A percentile compares a stretch with the other conserved stretches of the same genome.
Conservation (phyloP, 2,888 invertebrate genomes). For the Anticlea derivata region DNA sequence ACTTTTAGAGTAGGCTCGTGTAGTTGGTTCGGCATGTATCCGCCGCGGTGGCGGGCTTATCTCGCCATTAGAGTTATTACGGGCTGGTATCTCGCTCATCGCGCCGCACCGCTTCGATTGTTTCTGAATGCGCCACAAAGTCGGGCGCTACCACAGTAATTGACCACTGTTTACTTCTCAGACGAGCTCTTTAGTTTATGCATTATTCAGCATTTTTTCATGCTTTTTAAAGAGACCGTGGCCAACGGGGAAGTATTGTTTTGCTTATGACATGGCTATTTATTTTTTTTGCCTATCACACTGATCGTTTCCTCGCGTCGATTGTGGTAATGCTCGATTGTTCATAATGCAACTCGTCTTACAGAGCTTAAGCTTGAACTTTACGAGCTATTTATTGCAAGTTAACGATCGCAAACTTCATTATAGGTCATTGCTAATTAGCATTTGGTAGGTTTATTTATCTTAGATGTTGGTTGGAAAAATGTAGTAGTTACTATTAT, state of each 20-base stretch:
- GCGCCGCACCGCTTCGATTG: slow-evolving; percentile 82
- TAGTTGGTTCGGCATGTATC: slow-evolving; percentile 59
- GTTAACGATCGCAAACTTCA: slow-evolving; percentile 41
- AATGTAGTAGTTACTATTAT: too few relatives aligned
- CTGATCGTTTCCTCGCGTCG: slow-evolving; percentile 26
- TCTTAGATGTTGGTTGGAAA: slow-evolving; percentile 9
- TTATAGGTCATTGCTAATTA: slow-evolving; percentile 41
- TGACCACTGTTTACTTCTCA: slow-evolving; percentile 81
- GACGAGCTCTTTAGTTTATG: slow-evolving; percentile 74
- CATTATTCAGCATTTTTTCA: slow-evolving; percentile 62
- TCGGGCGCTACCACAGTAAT: slow-evolving; percentile 76
- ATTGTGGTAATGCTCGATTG: slow-evolving; percentile 38
- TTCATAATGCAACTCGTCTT: slow-evolving; percentile 44
- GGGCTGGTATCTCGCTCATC: slow-evolving; percentile 78
- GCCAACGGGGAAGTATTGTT: slow-evolving; percentile 49
- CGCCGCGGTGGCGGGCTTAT: slow-evolving; percentile 74
- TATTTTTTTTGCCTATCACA: slow-evolving; percentile 34
- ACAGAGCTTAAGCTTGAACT: slow-evolving; percentile 48
- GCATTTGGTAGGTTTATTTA: slow-evolving; percentile 35
- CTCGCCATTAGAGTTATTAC: slow-evolving; percentile 83
- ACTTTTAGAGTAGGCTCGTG: slow-evolving; percentile 50
- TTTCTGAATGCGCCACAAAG: slow-evolving; percentile 76
- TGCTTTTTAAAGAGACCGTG: slow-evolving; percentile 44
- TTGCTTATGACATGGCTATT: slow-evolving; percentile 44
- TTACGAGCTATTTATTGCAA: slow-evolving; percentile 57